A percentile compares a stretch with the other conserved stretches of the same genome.
Conservation (phyloP, 2,888 invertebrate genomes). For the Cecidostiba fungosa region DNA sequence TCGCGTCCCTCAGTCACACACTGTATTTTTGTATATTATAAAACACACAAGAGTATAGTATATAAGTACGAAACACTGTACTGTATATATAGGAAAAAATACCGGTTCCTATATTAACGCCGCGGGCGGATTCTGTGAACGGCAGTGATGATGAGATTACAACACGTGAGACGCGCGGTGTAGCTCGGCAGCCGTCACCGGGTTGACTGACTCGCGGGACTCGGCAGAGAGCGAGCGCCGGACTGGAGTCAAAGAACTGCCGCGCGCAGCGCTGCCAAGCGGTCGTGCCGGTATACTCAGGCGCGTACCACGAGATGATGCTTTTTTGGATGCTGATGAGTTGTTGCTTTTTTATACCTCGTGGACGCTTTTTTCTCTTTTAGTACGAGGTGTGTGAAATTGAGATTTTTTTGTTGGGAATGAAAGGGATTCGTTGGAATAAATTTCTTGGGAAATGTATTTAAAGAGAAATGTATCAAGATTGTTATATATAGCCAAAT, state of each 20-base stretch:
- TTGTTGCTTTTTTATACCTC: too few species aligned
- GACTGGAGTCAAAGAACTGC: constrained; percentile 73
- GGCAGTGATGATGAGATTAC: not conserved
- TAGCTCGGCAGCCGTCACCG: constrained; percentile 75
- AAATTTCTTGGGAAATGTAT: too few species aligned
- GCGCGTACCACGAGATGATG: constrained; percentile 5
- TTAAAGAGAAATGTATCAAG: not conserved
- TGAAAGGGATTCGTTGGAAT: not conserved
- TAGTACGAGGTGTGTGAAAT: not conserved
- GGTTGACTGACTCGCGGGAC: constrained; percentile 78
- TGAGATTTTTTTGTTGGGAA: not conserved
- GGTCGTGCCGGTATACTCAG: constrained; percentile 26
- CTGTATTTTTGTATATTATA: not conserved
- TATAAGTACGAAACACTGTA: not conserved
- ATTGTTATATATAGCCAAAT: too few species aligned
- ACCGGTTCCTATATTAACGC: not conserved
- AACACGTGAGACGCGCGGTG: constrained; percentile 63
- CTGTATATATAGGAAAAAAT: not conserved
- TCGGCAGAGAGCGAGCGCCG: constrained; percentile 11
- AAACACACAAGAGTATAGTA: not conserved
- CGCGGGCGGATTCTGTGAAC: not conserved
- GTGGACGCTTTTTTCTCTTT: not conserved
- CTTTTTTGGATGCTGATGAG: not conserved
- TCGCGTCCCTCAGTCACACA: not conserved
- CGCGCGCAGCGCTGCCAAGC: constrained; percentile 68